Base-by-base conservation (phyloP, 2,888 invertebrate species). In the Poecilobothrus nobilitatus region DNA sequence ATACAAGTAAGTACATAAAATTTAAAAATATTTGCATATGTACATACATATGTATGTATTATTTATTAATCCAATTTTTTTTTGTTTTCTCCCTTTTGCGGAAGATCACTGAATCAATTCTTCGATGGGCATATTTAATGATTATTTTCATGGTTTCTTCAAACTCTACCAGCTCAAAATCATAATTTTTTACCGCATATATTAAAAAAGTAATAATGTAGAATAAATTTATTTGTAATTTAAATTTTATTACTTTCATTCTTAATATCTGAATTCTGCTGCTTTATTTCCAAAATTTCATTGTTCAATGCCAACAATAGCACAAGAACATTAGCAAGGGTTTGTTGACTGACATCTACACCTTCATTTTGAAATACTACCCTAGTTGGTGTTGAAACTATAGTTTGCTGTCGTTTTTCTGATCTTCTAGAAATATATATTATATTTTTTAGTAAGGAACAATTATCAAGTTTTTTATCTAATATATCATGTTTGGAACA, bases 221-320 rank as follows among this genome's bases (percentile, higher is more conserved):
- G n/a, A n/a, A n/a, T n/a, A n/a, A n/a, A n/a, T n/a, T n/a, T n/a
- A n/a, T n/a, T n/a, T n/a, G n/a, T n/a, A n/a, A n/a, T n/a, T n/a
- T n/a, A n/a, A 2, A 22, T 63, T 22, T 63, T 4, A 63, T 63
- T 63, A 63, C 63, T 22, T 63, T 27, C 22, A 63, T 63, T 63
- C 12, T 22, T 63, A 63, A 63, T 63, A 63, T 63, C 21, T 63
- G 63, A 63, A 63, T 63, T 63, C 63, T 63, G 22, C 8, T 63
- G 34, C 8, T 34, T 34, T 34, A 34, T 34, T 8, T 34, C 8
- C 5, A 8, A 34, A 34, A 63, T 4, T 63, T 63, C 22, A 63
- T 2, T 10, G 63, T 63, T 21, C 22, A 63, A 21, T 63, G 63
- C 34, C 34, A 34, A 8, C 34, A 34, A 7, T 34, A 34, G 34